These are phyloP conservation scores for Charanyca ferruginea DNA, from an alignment of 2,888 invertebrate species.

Conservation along the genomic window DNA sequence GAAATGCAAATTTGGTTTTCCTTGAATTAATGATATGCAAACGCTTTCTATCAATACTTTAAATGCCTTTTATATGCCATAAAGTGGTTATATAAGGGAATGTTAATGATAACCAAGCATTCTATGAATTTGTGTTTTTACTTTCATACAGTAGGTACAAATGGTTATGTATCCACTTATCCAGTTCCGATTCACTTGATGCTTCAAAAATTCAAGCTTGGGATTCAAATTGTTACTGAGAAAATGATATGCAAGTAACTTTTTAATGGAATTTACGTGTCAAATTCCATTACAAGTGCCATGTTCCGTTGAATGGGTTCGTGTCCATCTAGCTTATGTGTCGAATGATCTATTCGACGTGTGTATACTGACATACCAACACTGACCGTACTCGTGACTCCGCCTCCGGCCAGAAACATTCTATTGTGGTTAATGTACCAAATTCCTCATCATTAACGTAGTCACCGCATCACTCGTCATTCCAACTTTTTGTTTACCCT, in stretches of 20 bases:
- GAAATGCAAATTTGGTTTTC: constrained; percentile 22
- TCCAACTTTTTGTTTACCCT: constrained; percentile 77
- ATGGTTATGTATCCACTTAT: constrained; percentile 21
- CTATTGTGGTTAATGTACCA: constrained; percentile 89
- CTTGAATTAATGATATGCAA: constrained; percentile 5
- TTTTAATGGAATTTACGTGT: constrained; percentile 66
- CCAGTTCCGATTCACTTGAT: constrained; percentile 44
- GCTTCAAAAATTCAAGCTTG: constrained; percentile 40
- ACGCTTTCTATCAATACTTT: constrained; percentile 14
- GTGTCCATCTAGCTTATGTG: constrained; percentile 79
- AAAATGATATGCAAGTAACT: constrained; percentile 31
- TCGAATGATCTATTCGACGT: constrained; percentile 77
- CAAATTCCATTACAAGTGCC: constrained; percentile 70
- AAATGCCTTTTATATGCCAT: constrained; percentile 9
- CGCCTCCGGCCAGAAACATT: constrained; percentile 88
- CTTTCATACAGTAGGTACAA: constrained; percentile 25
- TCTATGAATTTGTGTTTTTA: constrained; percentile 21
- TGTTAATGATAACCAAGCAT: constrained; percentile 19
- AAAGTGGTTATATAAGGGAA: constrained; percentile 16
- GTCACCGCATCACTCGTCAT: constrained; percentile 79
- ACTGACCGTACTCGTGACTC: constrained; percentile 78
- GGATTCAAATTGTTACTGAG: constrained; percentile 27
- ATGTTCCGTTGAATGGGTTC: constrained; percentile 77
- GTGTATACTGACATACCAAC: constrained; percentile 78
- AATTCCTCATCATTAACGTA: constrained; percentile 88